phyloP scores from a whole-genome alignment of 2,797 vertebrate genomes.

The Clarias platycephalus region DNA sequence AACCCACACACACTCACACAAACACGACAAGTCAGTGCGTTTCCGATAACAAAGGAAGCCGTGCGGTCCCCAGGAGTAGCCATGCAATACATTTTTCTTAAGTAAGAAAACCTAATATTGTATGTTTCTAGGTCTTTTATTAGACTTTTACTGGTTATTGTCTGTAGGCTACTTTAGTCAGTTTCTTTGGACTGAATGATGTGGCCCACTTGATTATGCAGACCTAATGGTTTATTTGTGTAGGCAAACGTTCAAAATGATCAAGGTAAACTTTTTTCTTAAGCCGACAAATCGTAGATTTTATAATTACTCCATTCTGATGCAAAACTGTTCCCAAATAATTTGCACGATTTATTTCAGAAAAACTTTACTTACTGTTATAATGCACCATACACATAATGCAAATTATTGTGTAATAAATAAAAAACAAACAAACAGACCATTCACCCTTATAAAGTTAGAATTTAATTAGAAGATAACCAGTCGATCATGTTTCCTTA shows the following conservation, averaged over 20 bases:
- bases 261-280: not conserved
- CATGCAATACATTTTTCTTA: not conserved
- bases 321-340: not conserved
- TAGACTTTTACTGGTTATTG: not conserved
- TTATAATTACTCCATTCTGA: not conserved
- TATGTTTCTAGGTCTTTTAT: not conserved
- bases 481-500: not conserved
- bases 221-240: not conserved
- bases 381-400: not conserved
- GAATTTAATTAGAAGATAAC: not conserved
- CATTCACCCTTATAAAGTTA: not conserved
- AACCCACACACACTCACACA: constrained; percentile 22
- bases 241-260: not conserved
- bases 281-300: not conserved
- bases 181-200: not conserved
- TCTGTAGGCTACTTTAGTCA: not conserved
- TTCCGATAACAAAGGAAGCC: constrained; percentile 29
- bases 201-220: not conserved
- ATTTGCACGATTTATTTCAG: not conserved
- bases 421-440: not conserved
- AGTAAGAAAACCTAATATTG: not conserved
- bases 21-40: constrained; percentile 7
- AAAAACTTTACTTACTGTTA: not conserved
- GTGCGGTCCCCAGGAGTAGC: not conserved
- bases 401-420: not conserved